Evolutionary conservation across 2,797 vertebrate genomes (phyloP).

Genomic region (Cuniculus paca): DNA sequence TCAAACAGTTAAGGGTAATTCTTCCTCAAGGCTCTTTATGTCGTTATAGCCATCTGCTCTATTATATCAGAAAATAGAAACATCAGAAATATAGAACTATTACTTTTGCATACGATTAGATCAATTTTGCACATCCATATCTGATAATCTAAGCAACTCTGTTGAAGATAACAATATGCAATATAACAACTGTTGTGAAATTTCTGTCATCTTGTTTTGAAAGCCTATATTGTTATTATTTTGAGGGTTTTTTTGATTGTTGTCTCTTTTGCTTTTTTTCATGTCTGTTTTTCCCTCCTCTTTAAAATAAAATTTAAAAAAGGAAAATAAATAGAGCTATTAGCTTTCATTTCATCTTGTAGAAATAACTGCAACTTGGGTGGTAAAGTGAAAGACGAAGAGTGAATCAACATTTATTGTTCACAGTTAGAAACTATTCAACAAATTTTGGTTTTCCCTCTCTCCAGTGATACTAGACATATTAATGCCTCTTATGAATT

Average conservation of each 20-base stretch:
- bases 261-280: too few species aligned
- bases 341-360: conserved; percentile 1
- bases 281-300: too few species aligned
- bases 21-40: conserved; percentile 69
- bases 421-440: conserved; percentile 35
- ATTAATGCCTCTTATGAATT: conserved; percentile 71
- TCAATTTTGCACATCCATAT: too few species aligned
- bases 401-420: conserved; percentile 10
- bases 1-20: conserved; percentile 57
- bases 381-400: conserved; percentile 19
- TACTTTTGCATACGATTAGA: background rate
- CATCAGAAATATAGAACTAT: background rate
- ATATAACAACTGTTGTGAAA: too few species aligned
- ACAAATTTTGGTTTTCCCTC: conserved; percentile 55
- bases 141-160: too few species aligned
- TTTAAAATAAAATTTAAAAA: too few species aligned
- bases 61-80: background rate
- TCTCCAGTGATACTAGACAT: background rate
- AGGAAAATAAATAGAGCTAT: background rate
- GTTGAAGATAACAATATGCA: too few species aligned
- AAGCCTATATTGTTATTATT: too few species aligned
- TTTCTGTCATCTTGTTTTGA: too few species aligned
- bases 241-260: too few species aligned
- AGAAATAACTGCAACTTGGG: conserved; percentile 46
- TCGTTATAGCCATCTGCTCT: conserved; percentile 60